Conservation (phyloP, 2,797 vertebrate species). For the Lagocephalus sceleratus region DNA sequence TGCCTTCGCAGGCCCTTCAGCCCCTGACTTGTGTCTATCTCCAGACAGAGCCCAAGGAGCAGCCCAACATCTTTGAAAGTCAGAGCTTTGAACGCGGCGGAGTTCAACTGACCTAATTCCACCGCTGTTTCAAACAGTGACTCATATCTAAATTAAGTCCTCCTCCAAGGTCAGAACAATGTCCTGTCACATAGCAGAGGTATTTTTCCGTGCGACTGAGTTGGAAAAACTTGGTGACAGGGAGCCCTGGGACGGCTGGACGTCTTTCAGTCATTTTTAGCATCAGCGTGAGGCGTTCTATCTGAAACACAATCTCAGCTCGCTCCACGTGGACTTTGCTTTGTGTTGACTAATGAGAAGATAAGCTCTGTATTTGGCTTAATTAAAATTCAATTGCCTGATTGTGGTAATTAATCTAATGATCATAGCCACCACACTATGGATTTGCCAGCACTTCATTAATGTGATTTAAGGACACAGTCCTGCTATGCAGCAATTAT, state of each 20-base stretch:
- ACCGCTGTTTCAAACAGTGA: slow-evolving; percentile 35
- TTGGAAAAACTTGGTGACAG: slow-evolving; percentile 22
- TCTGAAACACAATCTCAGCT: slow-evolving; percentile 1
- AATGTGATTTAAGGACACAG: slow-evolving; percentile 68
- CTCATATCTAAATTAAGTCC: slow-evolving; percentile 62
- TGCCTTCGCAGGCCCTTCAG: not conserved
- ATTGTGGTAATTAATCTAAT: slow-evolving; percentile 73
- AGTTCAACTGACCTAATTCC: slow-evolving; percentile 54
- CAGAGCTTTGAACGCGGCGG: slow-evolving; percentile 36
- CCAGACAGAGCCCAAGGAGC: not conserved
- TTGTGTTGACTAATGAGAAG: slow-evolving; percentile 52
- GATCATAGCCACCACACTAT: slow-evolving; percentile 63
- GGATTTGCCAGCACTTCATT: slow-evolving; percentile 72
- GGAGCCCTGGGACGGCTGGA: slow-evolving; percentile 22
- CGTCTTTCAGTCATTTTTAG: too few species aligned
- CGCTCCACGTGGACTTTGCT: slow-evolving; percentile 24
- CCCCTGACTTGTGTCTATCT: too few species aligned
- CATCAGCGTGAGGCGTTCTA: too few species aligned
- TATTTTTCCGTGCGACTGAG: slow-evolving; percentile 44
- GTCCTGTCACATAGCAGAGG: slow-evolving; percentile 45
- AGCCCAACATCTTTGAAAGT: slow-evolving; percentile 18
- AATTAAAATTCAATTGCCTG: slow-evolving; percentile 68
- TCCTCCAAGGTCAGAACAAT: slow-evolving; percentile 59
- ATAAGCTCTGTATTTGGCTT: slow-evolving; percentile 54
- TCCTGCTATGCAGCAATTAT: slow-evolving; percentile 62